Percentiles rank a stretch among this genome's conserved stretches.
phyloP scores from a whole-genome alignment of 2,888 invertebrate species.

The Tridacna gigas region DNA sequence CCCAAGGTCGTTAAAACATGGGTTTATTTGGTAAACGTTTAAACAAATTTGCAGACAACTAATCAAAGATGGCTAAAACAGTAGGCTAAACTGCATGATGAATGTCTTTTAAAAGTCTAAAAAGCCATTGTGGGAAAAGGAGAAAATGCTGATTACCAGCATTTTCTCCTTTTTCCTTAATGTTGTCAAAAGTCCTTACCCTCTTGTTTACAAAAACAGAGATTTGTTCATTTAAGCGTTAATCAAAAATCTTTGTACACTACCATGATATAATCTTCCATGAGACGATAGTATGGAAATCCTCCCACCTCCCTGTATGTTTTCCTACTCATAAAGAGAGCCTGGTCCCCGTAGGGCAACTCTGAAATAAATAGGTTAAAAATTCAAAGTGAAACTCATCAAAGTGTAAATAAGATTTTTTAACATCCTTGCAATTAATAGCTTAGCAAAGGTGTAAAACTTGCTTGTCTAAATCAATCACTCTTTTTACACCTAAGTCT shows the following conservation, averaged over 20 bases:
- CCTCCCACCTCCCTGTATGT: constrained; percentile 69
- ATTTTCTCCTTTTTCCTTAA: background rate
- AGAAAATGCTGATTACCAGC: background rate
- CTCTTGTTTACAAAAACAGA: too few relatives aligned
- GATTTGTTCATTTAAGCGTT: too few relatives aligned
- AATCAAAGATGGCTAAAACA: background rate
- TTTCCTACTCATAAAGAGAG: constrained; percentile 67
- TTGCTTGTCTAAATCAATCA: too few relatives aligned
- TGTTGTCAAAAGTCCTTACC: background rate
- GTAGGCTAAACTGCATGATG: background rate
- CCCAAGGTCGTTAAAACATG: too few relatives aligned
- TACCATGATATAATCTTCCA: constrained; percentile 74
- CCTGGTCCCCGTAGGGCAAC: constrained; percentile 73
- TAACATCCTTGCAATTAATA: too few relatives aligned
- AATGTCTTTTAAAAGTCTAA: background rate
- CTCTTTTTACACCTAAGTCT: too few relatives aligned
- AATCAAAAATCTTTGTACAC: background rate
- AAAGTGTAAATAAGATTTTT: too few relatives aligned
- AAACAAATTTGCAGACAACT: background rate
- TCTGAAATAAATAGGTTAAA: constrained; percentile 51
- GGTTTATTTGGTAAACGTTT: too few relatives aligned
- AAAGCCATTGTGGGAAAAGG: background rate
- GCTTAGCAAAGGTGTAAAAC: too few relatives aligned
- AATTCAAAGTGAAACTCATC: too few relatives aligned
- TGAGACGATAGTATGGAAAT: constrained; percentile 64